These are phyloP conservation scores for Calcarius lapponicus DNA, from an alignment of 2,797 vertebrate species.

Conservation along the genomic window DNA sequence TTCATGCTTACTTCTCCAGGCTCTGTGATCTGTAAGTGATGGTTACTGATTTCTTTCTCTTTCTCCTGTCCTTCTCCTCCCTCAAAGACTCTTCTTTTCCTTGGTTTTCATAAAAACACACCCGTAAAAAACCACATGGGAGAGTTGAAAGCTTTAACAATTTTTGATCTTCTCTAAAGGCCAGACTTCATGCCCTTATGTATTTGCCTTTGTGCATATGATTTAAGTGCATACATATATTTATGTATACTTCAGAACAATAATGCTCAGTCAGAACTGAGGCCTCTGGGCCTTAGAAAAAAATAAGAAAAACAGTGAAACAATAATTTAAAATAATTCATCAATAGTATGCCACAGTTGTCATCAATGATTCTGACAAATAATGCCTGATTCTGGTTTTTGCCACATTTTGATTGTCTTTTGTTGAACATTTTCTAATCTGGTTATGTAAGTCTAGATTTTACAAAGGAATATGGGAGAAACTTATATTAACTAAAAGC, in stretches of 20 bases:
- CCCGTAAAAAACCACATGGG: neutral
- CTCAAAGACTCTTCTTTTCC: neutral
- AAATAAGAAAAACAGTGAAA: neutral
- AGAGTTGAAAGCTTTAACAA: neutral
- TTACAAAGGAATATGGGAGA: neutral
- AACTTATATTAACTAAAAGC: neutral
- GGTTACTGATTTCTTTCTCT: slow-evolving; percentile 18
- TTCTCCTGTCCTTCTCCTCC: neutral
- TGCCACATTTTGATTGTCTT: neutral
- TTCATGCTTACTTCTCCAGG: slow-evolving; percentile 21
- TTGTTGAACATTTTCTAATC: neutral
- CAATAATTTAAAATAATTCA: neutral
- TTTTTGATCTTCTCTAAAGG: neutral
- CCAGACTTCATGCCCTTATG: neutral
- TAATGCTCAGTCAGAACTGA: neutral
- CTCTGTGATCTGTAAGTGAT: slow-evolving; percentile 19
- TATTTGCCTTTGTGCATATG: neutral
- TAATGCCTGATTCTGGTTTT: neutral
- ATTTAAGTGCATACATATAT: neutral
- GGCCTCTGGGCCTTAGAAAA: neutral
- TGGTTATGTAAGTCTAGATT: neutral
- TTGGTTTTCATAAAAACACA: neutral
- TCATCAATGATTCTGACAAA: neutral
- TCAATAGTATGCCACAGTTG: neutral
- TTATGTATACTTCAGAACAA: neutral